phyloP scores from a whole-genome alignment of 1,140 invertebrate genomes.

The Holotrichia oblita region DNA sequence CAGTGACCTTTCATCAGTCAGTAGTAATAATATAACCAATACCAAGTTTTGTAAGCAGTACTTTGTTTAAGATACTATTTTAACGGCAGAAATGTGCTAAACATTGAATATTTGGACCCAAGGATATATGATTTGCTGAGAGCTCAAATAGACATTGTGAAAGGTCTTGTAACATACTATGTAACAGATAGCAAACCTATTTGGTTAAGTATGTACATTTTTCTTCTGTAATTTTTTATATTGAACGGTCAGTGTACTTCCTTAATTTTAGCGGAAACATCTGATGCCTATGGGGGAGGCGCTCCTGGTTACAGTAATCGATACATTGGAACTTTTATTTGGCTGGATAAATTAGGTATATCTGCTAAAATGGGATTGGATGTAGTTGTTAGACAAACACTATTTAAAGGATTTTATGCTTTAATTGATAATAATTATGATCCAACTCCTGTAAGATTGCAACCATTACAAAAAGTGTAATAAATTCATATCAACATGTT shows the following conservation, averaged over 20 bases:
- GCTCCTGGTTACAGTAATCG: constrained; percentile 74
- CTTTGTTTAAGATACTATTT: constrained; percentile 72
- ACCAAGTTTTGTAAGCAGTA: neutral
- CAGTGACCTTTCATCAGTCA: constrained; percentile 76
- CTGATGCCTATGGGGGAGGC: constrained; percentile 80
- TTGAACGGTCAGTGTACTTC: constrained; percentile 10
- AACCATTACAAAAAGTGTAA: neutral
- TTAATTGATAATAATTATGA: constrained; percentile 73
- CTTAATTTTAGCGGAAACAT: constrained; percentile 70
- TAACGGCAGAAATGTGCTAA: constrained; percentile 69
- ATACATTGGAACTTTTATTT: constrained; percentile 78
- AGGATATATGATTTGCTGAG: constrained; percentile 70
- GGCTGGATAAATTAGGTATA: constrained; percentile 82
- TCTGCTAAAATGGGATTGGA: constrained; percentile 72
- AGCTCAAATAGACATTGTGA: constrained; percentile 67
- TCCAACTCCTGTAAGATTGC: constrained; percentile 64
- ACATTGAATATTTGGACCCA: constrained; percentile 74
- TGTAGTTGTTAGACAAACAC: constrained; percentile 76
- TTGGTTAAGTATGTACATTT: constrained; percentile 69
- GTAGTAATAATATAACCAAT: constrained; percentile 26
- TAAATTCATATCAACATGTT: neutral
- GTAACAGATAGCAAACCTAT: constrained; percentile 60
- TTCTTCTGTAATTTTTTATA: neutral
- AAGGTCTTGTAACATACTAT: constrained; percentile 60
- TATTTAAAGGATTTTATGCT: constrained; percentile 75